Evolutionary conservation across 2,797 vertebrate species (phyloP).

Genomic region (Tinamus major): DNA sequence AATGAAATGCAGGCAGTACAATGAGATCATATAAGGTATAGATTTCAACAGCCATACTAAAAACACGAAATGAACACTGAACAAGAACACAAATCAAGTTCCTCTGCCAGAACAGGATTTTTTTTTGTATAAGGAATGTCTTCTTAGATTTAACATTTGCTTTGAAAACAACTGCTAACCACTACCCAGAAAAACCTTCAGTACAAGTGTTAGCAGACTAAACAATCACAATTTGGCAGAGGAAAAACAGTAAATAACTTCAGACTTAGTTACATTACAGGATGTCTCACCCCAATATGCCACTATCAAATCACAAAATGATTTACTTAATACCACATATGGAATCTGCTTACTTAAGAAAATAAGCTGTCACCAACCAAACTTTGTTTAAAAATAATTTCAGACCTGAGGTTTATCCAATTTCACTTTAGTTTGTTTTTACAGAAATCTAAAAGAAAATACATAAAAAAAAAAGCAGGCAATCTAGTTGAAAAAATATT

Average conservation of each 20-base stretch:
- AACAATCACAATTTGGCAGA: slow-evolving; percentile 90
- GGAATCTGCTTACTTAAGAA: slow-evolving; percentile 90
- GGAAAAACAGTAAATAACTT: slow-evolving; percentile 91
- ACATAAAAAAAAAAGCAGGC: neutral
- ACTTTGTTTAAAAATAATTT: slow-evolving; percentile 75
- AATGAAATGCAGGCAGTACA: slow-evolving; percentile 96
- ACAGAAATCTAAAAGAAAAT: slow-evolving; percentile 52
- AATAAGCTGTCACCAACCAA: slow-evolving; percentile 76
- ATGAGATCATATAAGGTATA: slow-evolving; percentile 98
- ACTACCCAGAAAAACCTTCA: slow-evolving; percentile 87
- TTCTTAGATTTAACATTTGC: slow-evolving; percentile 88
- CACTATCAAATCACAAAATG: slow-evolving; percentile 87
- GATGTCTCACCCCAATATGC: slow-evolving; percentile 87
- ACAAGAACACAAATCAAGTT: slow-evolving; percentile 95
- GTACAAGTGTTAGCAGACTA: slow-evolving; percentile 93
- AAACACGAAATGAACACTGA: slow-evolving; percentile 91
- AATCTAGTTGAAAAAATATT: slow-evolving; percentile 42
- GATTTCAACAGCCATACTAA: slow-evolving; percentile 95
- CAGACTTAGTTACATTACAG: slow-evolving; percentile 81
- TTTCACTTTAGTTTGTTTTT: slow-evolving; percentile 73
- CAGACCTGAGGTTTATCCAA: slow-evolving; percentile 63
- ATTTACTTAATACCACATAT: slow-evolving; percentile 78
- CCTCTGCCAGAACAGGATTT: slow-evolving; percentile 87
- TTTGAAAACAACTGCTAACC: slow-evolving; percentile 94
- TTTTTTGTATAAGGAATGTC: slow-evolving; percentile 74